Base-by-base conservation (phyloP, 2,888 invertebrate species). In the Drosophila pseudotakahashii region DNA sequence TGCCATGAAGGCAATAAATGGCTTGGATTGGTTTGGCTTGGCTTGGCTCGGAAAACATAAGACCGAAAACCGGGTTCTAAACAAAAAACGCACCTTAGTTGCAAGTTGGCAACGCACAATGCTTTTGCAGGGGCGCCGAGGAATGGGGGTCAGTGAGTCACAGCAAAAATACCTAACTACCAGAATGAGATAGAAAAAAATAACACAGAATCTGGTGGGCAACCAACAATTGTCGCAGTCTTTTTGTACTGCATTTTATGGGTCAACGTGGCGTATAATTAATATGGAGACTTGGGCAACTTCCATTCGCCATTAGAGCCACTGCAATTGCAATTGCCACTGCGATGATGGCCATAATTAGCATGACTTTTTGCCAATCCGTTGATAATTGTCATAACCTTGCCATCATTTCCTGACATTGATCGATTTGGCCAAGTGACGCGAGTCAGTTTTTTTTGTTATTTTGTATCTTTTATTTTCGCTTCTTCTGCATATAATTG, bases 1-100 rank as follows among this genome's bases (percentile, higher is more conserved):
- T 84, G 83, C 85, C 87, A 84, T 82, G 86, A 86, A 86, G 82
- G 80, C 82, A 82, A 82, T 86, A 82, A 82, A 84, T 87, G 87
- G 85, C 87, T 72, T 76, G 26, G 26, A 26, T 19, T 19, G 19
- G 19, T 19, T 23, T 23, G 75, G 42, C 58, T 23, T 23, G 75
- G 42, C 58, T 37, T 50, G 58, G 45, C 59, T 23, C 7, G 30
- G 30, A 7, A 30, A 30, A 30, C 26, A 6, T 6, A 26, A 1
- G 26, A 26, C 30, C 42, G 72, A 60, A 66, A 72, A 72, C 66
- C 81, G 76, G 84, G 84, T 81, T 83, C 87, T 83, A 70, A 73
- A 30, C 48, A 77, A 59, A 77, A 59, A 80, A 82, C 82, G 84
- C 82, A 85, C 80, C 85, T 79, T 67, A 71, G 69, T 72, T 73